Evolutionary conservation across 2,113 vertebrate genomes (phyloP).

Genomic region (Plecotus auritus): DNA sequence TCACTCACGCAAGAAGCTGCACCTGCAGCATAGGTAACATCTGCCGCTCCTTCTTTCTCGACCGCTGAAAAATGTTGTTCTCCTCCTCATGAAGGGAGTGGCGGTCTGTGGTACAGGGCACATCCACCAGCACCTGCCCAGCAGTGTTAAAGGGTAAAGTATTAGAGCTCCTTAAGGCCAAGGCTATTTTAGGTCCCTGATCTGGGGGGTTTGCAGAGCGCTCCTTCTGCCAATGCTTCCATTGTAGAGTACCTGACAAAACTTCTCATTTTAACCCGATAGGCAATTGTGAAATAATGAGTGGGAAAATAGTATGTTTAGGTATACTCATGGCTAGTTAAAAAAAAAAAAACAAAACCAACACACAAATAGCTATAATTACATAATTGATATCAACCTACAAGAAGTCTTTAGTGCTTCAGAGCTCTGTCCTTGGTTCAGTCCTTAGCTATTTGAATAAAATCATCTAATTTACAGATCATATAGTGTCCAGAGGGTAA

Average conservation of each 20-base stretch:
- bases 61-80: constrained; percentile 92
- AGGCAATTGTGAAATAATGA: constrained; percentile 10
- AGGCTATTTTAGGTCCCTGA: not conserved
- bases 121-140: constrained; percentile 94
- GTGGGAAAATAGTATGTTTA: not conserved
- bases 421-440: not conserved
- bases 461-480: constrained; percentile 17
- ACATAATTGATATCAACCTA: not conserved
- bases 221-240: not conserved
- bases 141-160: not conserved
- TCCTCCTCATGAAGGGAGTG: constrained; percentile 91
- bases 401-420: not conserved
- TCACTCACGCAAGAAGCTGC: constrained; percentile 92
- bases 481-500: not conserved
- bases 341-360: constrained; percentile 1
- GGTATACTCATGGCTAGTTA: not conserved
- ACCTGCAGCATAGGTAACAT: constrained; percentile 90
- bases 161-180: not conserved
- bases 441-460: not conserved
- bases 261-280: constrained; percentile 18
- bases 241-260: not conserved
- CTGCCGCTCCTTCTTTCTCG: constrained; percentile 88
- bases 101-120: constrained; percentile 95
- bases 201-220: not conserved
- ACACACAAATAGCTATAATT: not conserved